Percentiles rank a stretch among this genome's conserved stretches.
phyloP scores from a whole-genome alignment of 2,797 vertebrate species.

The Malacoctenus gilli region DNA sequence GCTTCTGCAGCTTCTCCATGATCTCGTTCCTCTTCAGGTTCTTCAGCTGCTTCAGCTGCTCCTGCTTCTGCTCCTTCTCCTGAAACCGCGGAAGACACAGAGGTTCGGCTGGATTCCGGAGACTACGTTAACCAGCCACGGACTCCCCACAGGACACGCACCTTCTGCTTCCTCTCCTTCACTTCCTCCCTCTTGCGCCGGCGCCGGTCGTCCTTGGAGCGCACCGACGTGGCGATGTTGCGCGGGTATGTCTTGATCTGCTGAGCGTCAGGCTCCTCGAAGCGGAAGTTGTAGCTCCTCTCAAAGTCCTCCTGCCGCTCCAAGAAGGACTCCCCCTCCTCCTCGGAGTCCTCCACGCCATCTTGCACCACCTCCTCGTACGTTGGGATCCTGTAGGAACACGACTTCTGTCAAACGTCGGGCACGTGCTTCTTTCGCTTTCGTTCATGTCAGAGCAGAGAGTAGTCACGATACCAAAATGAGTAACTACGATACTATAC shows the following conservation, averaged over 20 bases:
- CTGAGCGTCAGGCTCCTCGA: slow-evolving; percentile 86
- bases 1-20: slow-evolving; percentile 83
- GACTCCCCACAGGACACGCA: slow-evolving; percentile 31
- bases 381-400: slow-evolving; percentile 73
- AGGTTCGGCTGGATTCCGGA: too few species aligned
- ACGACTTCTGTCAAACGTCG: too few species aligned
- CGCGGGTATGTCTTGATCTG: slow-evolving; percentile 89
- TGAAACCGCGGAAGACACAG: slow-evolving; percentile 51
- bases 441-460: too few species aligned
- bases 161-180: slow-evolving; percentile 86
- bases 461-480: too few species aligned
- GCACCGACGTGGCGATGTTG: slow-evolving; percentile 86
- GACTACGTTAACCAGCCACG: too few species aligned
- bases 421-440: too few species aligned
- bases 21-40: slow-evolving; percentile 90
- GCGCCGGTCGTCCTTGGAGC: slow-evolving; percentile 87
- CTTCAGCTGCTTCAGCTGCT: slow-evolving; percentile 93
- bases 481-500: too few species aligned
- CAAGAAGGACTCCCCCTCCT: slow-evolving; percentile 89
- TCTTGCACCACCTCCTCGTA: slow-evolving; percentile 80
- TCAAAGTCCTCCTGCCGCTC: slow-evolving; percentile 89
- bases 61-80: slow-evolving; percentile 88
- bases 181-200: slow-evolving; percentile 86
- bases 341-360: slow-evolving; percentile 86
- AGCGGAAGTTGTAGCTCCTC: slow-evolving; percentile 91